Percentiles rank a stretch among this genome's conserved stretches.
Conservation (phyloP, 1,140 invertebrate species). For the Camponotus floridanus region DNA sequence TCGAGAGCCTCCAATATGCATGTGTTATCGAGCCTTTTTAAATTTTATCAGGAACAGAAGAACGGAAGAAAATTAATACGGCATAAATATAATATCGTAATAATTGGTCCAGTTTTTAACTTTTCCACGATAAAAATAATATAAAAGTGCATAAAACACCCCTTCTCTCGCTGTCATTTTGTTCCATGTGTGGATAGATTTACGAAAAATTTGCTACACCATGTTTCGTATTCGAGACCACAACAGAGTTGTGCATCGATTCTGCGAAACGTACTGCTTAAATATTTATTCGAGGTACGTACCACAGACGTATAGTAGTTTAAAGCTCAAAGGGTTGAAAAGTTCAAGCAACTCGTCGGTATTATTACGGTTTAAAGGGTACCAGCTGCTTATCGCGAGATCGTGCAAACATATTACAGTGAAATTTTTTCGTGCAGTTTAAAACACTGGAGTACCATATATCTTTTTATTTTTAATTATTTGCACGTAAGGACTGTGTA, state of each 20-base stretch:
- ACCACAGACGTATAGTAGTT: slow-evolving; percentile 47
- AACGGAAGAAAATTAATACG: not conserved
- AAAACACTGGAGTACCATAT: slow-evolving; percentile 13
- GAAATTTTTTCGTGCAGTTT: slow-evolving; percentile 51
- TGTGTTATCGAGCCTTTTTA: not conserved
- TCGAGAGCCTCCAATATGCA: not conserved
- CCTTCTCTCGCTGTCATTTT: slow-evolving; percentile 16
- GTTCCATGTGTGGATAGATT: slow-evolving; percentile 9
- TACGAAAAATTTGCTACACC: slow-evolving; percentile 44
- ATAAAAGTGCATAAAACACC: slow-evolving; percentile 10
- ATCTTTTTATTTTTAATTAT: slow-evolving; percentile 23
- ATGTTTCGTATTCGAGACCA: slow-evolving; percentile 48
- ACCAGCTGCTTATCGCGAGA: slow-evolving; percentile 33
- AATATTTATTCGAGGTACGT: slow-evolving; percentile 56
- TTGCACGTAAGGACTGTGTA: slow-evolving; percentile 22
- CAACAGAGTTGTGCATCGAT: slow-evolving; percentile 64
- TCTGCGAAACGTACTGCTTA: slow-evolving; percentile 57
- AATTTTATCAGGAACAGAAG: not conserved
- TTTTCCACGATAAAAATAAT: not conserved
- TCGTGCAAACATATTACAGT: slow-evolving; percentile 43
- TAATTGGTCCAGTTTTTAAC: not conserved
- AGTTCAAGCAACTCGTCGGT: slow-evolving; percentile 53
- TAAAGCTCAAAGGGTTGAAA: slow-evolving; percentile 61
- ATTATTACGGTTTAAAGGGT: slow-evolving; percentile 46
- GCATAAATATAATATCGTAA: not conserved